A percentile compares a stretch with the other conserved stretches of the same genome.
These are phyloP conservation scores for Mizuhopecten yessoensis DNA, from an alignment of 1,140 invertebrate genomes.

Conservation along the genomic window DNA sequence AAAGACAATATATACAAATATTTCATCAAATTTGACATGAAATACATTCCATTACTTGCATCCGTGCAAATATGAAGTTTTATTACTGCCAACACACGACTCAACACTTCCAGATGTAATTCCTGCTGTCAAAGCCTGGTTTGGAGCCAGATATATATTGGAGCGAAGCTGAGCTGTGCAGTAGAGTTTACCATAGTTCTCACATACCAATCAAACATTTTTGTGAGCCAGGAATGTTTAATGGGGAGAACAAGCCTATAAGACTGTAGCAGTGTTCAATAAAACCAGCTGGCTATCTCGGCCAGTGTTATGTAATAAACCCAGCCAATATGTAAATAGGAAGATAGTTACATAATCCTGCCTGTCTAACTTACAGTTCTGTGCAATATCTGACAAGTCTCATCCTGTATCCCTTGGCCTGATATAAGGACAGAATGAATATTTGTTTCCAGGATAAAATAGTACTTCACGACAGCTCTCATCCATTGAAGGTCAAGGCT, in stretches of 20 bases:
- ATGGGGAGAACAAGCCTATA: neutral
- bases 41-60: neutral
- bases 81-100: neutral
- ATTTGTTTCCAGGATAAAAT: too few species aligned
- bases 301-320: neutral
- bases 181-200: neutral
- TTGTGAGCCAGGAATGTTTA: neutral
- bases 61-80: neutral
- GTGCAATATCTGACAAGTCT: too few species aligned
- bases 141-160: neutral
- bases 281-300: neutral
- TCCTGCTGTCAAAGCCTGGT: neutral
- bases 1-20: neutral
- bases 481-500: too few species aligned
- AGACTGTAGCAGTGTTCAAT: neutral
- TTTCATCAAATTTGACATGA: neutral
- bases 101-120: neutral
- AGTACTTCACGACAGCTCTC: too few species aligned
- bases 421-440: too few species aligned
- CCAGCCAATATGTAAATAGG: neutral
- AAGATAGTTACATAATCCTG: neutral
- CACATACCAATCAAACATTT: constrained; percentile 6
- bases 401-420: too few species aligned
- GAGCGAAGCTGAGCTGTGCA: neutral
- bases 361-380: too few species aligned